These are phyloP conservation scores for Anoura caudifer DNA, from an alignment of 2,113 vertebrate genomes.

Conservation along the genomic window DNA sequence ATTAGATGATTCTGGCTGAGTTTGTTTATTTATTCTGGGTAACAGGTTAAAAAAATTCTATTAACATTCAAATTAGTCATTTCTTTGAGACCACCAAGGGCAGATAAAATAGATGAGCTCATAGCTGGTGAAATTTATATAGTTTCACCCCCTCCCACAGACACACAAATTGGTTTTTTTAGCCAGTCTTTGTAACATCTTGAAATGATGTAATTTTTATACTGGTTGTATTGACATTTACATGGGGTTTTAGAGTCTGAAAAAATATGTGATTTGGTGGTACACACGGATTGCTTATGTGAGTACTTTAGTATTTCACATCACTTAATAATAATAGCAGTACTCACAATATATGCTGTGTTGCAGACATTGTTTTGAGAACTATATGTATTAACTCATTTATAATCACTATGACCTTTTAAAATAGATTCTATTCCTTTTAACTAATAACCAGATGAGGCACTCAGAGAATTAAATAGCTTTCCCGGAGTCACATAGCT, in stretches of 20 bases:
- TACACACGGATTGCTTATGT: not conserved
- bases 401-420: not conserved
- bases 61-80: not conserved
- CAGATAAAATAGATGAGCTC: not conserved
- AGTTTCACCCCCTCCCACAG: not conserved
- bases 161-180: not conserved
- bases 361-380: not conserved
- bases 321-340: not conserved
- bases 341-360: not conserved
- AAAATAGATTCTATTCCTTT: not conserved
- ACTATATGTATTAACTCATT: not conserved
- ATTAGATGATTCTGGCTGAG: constrained; percentile 52
- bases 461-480: not conserved
- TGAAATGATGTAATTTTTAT: not conserved
- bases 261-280: not conserved
- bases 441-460: not conserved
- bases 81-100: constrained; percentile 24
- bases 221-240: not conserved
- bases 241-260: not conserved
- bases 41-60: constrained; percentile 56
- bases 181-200: not conserved
- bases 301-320: not conserved
- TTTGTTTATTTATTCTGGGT: constrained; percentile 49
- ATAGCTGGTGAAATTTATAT: not conserved
- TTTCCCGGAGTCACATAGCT: not conserved